These are phyloP conservation scores for Chascanopsetta lugubris DNA, from an alignment of 2,113 vertebrate genomes.

Conservation along the genomic window DNA sequence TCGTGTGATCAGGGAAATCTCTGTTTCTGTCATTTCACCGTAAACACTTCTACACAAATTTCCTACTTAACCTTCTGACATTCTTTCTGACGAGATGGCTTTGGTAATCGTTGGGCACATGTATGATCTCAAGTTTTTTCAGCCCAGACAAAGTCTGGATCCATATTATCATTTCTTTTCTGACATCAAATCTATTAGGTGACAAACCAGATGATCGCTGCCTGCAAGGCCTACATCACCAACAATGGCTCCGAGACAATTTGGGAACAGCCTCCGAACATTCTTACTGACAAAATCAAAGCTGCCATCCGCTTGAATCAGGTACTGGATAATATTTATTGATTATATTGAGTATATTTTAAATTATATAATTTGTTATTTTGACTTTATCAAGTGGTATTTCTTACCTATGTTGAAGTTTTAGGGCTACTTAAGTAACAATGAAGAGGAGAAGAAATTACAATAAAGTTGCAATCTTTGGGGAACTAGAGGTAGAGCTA, in stretches of 20 bases:
- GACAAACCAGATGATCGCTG: conserved; percentile 96
- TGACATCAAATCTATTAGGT: conserved; percentile 78
- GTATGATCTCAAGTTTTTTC: too few relatives aligned
- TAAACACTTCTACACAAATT: too few relatives aligned
- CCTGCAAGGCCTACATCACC: conserved; percentile 91
- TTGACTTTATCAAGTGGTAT: not conserved
- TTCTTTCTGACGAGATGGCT: too few relatives aligned
- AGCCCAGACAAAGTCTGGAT: not conserved
- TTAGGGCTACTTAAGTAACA: too few relatives aligned
- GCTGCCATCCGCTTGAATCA: conserved; percentile 89
- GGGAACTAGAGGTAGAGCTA: too few relatives aligned
- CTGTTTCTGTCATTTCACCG: too few relatives aligned
- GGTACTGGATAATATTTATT: conserved; percentile 73
- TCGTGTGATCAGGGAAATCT: too few relatives aligned
- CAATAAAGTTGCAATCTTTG: too few relatives aligned
- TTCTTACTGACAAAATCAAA: conserved; percentile 86
- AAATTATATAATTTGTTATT: not conserved
- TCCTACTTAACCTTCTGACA: too few relatives aligned
- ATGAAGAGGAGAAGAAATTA: too few relatives aligned
- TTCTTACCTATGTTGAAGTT: too few relatives aligned
- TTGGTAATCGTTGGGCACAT: too few relatives aligned
- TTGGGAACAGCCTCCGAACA: conserved; percentile 89
- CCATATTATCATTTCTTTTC: not conserved
- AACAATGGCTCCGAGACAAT: conserved; percentile 82
- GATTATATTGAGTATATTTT: not conserved